Evolutionary conservation across 53 echinoderm and acorn worm genomes (phyloP).

Genomic region (Pentamera pediparva): DNA sequence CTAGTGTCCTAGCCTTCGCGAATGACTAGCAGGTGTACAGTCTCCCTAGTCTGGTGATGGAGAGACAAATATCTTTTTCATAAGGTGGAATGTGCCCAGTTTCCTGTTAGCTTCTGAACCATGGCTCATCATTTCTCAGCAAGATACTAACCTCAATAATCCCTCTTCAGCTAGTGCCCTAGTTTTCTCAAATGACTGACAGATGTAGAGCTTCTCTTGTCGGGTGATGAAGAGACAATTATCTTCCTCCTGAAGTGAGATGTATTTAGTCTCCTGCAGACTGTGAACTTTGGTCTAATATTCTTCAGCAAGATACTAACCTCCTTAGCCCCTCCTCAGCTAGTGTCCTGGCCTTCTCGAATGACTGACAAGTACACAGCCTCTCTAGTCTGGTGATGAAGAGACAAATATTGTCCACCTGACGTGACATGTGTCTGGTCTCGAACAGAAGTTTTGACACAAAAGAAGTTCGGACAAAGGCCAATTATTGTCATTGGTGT

Average conservation of each 20-base stretch:
- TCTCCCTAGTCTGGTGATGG: slow-evolving; percentile 64
- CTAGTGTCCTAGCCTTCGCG: slow-evolving; percentile 76
- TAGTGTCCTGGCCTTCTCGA: slow-evolving; percentile 77
- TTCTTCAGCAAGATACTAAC: too few relatives aligned
- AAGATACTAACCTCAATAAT: slow-evolving; percentile 68
- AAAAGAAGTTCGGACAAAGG: too few relatives aligned
- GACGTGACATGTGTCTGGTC: slow-evolving; percentile 45
- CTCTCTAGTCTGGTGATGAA: slow-evolving; percentile 76
- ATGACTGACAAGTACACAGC: slow-evolving; percentile 83
- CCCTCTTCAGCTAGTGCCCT: slow-evolving; percentile 67
- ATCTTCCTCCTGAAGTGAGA: too few relatives aligned
- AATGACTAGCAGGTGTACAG: slow-evolving; percentile 89
- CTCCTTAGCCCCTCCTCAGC: slow-evolving; percentile 66
- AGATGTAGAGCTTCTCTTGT: too few relatives aligned
- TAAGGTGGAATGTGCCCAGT: slow-evolving; percentile 51
- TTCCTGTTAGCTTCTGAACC: too few relatives aligned
- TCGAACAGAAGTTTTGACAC: too few relatives aligned
- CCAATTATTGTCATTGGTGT: too few relatives aligned
- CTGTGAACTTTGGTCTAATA: too few relatives aligned
- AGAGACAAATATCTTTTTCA: slow-evolving; percentile 55
- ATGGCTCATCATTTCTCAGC: too few relatives aligned
- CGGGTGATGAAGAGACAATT: too few relatives aligned
- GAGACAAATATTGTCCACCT: slow-evolving; percentile 54
- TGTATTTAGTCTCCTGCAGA: too few relatives aligned
- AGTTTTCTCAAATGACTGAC: too few relatives aligned